Evolutionary conservation across 2,888 invertebrate genomes (phyloP).

Genomic region (Cephus pygmeus): DNA sequence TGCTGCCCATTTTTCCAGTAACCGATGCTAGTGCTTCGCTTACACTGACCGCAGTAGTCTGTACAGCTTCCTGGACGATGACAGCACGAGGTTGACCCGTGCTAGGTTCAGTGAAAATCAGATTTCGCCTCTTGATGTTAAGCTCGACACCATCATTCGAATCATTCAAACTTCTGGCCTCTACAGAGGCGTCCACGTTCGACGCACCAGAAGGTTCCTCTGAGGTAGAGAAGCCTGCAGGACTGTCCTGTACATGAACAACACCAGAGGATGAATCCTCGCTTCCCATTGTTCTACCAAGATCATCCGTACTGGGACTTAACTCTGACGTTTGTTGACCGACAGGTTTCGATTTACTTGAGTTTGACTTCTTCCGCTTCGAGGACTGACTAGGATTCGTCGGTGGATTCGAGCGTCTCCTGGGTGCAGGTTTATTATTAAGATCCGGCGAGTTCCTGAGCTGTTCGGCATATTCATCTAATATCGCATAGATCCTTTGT

Average conservation of each 20-base stretch:
- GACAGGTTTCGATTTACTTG: conserved; percentile 70
- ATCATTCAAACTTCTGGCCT: conserved; percentile 55
- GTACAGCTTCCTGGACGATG: conserved; percentile 61
- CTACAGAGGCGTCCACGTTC: conserved; percentile 45
- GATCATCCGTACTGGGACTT: conserved; percentile 75
- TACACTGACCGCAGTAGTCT: conserved; percentile 61
- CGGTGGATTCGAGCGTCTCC: conserved; percentile 79
- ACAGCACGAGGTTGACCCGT: conserved; percentile 57
- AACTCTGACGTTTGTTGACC: conserved; percentile 68
- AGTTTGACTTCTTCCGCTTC: conserved; percentile 77
- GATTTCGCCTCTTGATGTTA: conserved; percentile 53
- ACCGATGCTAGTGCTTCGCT: conserved; percentile 75
- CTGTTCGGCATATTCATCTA: conserved; percentile 84
- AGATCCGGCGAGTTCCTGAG: conserved; percentile 82
- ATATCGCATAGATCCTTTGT: conserved; percentile 81
- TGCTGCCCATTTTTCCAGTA: conserved; percentile 72
- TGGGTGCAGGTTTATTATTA: conserved; percentile 84
- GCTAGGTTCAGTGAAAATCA: conserved; percentile 58
- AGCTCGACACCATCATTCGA: conserved; percentile 56
- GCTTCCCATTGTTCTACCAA: conserved; percentile 77
- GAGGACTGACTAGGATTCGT: conserved; percentile 77
- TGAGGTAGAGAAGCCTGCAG: conserved; percentile 59
- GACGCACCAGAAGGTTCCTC: conserved; percentile 52
- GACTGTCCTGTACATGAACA: conserved; percentile 62
- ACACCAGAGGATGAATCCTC: conserved; percentile 82